phyloP scores from a whole-genome alignment of 2,888 invertebrate species.

The Leucophenga montana region DNA sequence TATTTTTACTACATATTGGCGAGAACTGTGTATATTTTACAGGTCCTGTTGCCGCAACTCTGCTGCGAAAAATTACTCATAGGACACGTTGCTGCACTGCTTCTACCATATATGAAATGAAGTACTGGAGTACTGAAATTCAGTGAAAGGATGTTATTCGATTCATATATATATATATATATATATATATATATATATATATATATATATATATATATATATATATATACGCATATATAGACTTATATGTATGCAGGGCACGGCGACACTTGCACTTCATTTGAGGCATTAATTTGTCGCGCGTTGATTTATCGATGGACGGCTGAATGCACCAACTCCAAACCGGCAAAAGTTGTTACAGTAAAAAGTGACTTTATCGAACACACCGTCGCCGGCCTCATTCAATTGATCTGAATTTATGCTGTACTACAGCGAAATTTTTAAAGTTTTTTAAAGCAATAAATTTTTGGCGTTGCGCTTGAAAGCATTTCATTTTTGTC shows the following conservation, averaged over 20 bases:
- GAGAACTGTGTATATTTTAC: conserved; percentile 15
- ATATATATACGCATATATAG: no score
- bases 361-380: no score
- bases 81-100: background rate
- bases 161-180: background rate
- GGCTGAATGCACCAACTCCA: background rate
- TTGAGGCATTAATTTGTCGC: conserved; percentile 68
- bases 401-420: no score
- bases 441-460: no score
- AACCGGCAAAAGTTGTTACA: no score
- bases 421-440: no score
- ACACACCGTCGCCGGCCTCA: no score
- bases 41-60: background rate
- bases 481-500: no score
- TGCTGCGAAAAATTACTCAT: background rate
- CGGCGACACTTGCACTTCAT: conserved; percentile 65
- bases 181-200: background rate
- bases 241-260: background rate
- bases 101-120: no score
- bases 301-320: conserved; percentile 62
- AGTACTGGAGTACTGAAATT: background rate
- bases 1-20: conserved; percentile 66
- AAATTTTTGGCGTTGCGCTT: no score
- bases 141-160: conserved; percentile 34
- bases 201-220: no score